Base-by-base conservation (phyloP, 2,113 vertebrate genomes). In the Podarcis raffonei region DNA sequence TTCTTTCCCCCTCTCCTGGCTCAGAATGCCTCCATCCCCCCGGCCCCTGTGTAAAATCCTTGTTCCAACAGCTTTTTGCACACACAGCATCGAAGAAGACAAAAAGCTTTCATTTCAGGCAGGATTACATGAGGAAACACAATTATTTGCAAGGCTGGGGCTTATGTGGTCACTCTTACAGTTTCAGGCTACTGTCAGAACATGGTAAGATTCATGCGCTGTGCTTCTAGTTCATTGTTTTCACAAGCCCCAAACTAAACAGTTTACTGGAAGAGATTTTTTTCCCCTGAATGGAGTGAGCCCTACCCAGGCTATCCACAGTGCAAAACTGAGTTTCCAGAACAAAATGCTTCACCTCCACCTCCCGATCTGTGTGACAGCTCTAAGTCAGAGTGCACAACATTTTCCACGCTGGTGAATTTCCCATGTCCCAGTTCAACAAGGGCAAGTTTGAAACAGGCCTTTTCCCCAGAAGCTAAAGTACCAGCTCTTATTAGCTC, bases 391-490 rank as follows among this genome's bases (percentile, higher is more conserved):
- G 35, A 71, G 32, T 75, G 5, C 48, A 22, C 37, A 68, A 53
- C 37, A 65, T 83, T 83, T 83, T 76, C 80, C 59, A 66, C 1
- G 11, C 37, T n/a, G 22, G 42, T 77, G 37, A 48, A 37, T 69
- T 84, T 71, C 87, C 37, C n/a, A 6, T 59, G 59, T 76, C 57
- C 69, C 79, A 72, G 57, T 53, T 88, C 79, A 75, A 35, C 62
- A 74, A 35, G 30, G n/a, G 57, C 59, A 74, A 32, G 75, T 74
- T 48, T 37, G 84, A 89, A 57, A 57, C 74, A 39, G 62, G 22
- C 74, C 16, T 71, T 57, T 83, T 30, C 53, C 81, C 72, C 74
- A 78, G 87, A 66, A 88, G 86, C 71, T 42, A 82, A 75, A 88
- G 32, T 42, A 84, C 81, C 81, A 57, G 20, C 81, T 71, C 74